Evolutionary conservation across 2,797 vertebrate species (phyloP).

Genomic region (Pseudochirops cupreus): DNA sequence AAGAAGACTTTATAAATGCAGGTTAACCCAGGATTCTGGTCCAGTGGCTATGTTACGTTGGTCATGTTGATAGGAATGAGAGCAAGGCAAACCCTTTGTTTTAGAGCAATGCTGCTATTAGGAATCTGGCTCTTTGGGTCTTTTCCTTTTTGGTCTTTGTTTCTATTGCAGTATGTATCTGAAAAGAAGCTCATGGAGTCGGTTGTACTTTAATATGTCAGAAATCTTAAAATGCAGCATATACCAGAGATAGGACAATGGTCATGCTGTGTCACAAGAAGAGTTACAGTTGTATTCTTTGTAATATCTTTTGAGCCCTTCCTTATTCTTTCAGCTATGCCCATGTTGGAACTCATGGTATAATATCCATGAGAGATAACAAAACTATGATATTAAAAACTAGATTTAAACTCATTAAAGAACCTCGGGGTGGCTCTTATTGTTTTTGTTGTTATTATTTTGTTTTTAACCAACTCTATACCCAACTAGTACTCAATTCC

Average conservation of each 20-base stretch:
- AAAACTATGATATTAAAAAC: background rate
- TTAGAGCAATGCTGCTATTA: background rate
- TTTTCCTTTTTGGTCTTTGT: background rate
- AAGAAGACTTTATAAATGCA: background rate
- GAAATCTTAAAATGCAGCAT: background rate
- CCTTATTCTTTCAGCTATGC: background rate
- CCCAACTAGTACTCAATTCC: background rate
- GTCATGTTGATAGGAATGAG: background rate
- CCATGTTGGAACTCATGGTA: background rate
- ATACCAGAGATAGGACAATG: background rate
- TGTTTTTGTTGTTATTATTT: background rate
- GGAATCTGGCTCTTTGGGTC: background rate
- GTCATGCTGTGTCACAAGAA: background rate
- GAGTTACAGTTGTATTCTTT: background rate
- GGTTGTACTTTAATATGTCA: background rate
- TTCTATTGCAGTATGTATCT: background rate
- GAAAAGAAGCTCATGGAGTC: background rate
- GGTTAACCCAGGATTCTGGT: background rate
- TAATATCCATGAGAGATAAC: background rate
- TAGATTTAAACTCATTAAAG: background rate
- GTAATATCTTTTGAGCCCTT: background rate
- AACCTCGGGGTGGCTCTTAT: background rate
- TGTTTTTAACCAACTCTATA: background rate
- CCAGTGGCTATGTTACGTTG: background rate
- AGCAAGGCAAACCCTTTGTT: background rate